Conservation (phyloP, 2,888 invertebrate species). For the Malacosoma neustria region DNA sequence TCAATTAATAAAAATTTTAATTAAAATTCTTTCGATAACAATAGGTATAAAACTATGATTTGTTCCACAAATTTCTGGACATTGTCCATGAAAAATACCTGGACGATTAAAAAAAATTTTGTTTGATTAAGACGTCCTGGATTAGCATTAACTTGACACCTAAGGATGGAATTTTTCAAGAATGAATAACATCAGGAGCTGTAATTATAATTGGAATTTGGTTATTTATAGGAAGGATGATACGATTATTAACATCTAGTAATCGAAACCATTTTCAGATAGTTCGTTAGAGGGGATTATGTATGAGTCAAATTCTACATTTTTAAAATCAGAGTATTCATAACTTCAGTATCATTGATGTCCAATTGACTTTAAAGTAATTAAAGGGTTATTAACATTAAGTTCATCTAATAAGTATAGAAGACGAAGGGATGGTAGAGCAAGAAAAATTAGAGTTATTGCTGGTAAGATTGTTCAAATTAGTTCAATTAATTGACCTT, state of each 20-base stretch:
- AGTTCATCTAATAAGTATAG: slow-evolving; percentile 78
- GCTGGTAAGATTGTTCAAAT: slow-evolving; percentile 78
- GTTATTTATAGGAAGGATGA: slow-evolving; percentile 73
- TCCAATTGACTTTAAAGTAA: slow-evolving; percentile 78
- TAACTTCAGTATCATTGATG: slow-evolving; percentile 81
- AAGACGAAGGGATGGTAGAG: slow-evolving; percentile 74
- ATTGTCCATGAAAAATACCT: slow-evolving; percentile 83
- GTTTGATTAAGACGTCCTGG: slow-evolving; percentile 80
- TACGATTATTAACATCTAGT: slow-evolving; percentile 78
- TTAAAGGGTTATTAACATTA: slow-evolving; percentile 62
- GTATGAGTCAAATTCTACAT: slow-evolving; percentile 77
- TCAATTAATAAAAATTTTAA: slow-evolving; percentile 75
- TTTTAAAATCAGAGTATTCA: slow-evolving; percentile 78
- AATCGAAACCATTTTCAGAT: slow-evolving; percentile 62
- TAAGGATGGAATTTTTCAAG: slow-evolving; percentile 77
- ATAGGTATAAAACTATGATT: slow-evolving; percentile 89
- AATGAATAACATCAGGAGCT: slow-evolving; percentile 79
- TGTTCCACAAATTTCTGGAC: slow-evolving; percentile 87
- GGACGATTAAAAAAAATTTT: slow-evolving; percentile 76
- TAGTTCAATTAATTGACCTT: slow-evolving; percentile 77
- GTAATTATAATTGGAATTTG: slow-evolving; percentile 78
- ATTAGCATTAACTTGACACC: slow-evolving; percentile 78
- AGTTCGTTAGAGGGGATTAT: slow-evolving; percentile 63
- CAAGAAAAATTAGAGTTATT: slow-evolving; percentile 77
- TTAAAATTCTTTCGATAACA: slow-evolving; percentile 75